phyloP scores from a whole-genome alignment of 2,113 vertebrate genomes.

The Hypanus sabinus region DNA sequence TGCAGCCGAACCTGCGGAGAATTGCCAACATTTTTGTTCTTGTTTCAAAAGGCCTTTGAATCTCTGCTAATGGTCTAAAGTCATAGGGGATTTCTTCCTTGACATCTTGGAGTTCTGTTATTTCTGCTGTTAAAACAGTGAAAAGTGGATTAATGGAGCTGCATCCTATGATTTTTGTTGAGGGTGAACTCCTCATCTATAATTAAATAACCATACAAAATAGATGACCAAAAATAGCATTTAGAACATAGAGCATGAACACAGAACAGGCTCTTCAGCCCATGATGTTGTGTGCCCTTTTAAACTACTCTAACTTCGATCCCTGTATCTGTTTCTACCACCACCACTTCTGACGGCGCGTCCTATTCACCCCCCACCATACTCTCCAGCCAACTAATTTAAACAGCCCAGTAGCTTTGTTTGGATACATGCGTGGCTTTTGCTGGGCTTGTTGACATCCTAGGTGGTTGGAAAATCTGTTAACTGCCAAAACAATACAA shows the following conservation, averaged over 20 bases:
- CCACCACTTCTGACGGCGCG: no score
- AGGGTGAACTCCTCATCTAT: not conserved
- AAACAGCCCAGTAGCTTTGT: not conserved
- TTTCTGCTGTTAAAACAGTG: not conserved
- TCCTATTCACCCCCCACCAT: no score
- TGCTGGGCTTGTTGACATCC: not conserved
- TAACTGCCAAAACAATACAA: no score
- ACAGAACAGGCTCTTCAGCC: no score
- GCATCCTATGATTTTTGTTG: not conserved
- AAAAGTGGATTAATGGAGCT: not conserved
- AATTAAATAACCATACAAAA: not conserved
- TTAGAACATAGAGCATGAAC: not conserved
- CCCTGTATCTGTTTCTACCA: no score
- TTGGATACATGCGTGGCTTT: not conserved
- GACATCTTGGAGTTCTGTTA: not conserved
- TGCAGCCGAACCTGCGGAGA: no score
- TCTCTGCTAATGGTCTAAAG: not conserved
- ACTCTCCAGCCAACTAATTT: no score
- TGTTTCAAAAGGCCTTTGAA: no score
- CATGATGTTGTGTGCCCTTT: no score
- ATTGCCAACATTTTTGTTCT: no score
- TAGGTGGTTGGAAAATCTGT: not conserved
- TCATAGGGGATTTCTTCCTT: not conserved
- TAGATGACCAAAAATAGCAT: not conserved
- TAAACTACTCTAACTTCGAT: no score